phyloP scores from a whole-genome alignment of 2,797 vertebrate species.

The Rhincodon typus region DNA sequence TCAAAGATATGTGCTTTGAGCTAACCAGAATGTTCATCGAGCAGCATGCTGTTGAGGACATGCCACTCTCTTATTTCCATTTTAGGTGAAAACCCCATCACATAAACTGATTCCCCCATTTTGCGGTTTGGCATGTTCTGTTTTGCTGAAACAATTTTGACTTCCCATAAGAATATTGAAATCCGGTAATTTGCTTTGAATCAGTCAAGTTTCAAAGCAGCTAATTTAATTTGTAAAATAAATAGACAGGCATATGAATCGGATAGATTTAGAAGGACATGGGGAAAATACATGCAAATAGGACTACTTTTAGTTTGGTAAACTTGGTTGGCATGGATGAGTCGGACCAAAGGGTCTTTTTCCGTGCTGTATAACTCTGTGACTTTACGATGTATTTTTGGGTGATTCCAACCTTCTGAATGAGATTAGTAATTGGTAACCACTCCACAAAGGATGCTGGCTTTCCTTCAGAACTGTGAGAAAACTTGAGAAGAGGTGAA shows the following conservation, averaged over 20 bases:
- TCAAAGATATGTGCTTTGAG: slow-evolving; percentile 1
- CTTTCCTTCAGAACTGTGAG: background rate
- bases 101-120: background rate
- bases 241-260: too few species aligned
- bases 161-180: background rate
- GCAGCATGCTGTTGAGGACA: background rate
- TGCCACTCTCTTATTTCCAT: background rate
- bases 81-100: background rate
- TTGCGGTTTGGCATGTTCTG: background rate
- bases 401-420: background rate
- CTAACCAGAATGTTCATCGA: background rate
- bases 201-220: background rate
- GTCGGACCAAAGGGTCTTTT: too few species aligned
- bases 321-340: too few species aligned
- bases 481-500: background rate
- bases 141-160: background rate
- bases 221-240: background rate
- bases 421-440: background rate
- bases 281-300: too few species aligned
- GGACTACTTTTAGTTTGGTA: too few species aligned
- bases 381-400: background rate
- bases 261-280: too few species aligned
- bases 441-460: background rate
- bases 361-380: too few species aligned
- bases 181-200: background rate